Percentiles rank a stretch among this genome's conserved stretches.
Evolutionary conservation across 2,797 vertebrate species (phyloP).

Genomic region (Lacerta viridis): DNA sequence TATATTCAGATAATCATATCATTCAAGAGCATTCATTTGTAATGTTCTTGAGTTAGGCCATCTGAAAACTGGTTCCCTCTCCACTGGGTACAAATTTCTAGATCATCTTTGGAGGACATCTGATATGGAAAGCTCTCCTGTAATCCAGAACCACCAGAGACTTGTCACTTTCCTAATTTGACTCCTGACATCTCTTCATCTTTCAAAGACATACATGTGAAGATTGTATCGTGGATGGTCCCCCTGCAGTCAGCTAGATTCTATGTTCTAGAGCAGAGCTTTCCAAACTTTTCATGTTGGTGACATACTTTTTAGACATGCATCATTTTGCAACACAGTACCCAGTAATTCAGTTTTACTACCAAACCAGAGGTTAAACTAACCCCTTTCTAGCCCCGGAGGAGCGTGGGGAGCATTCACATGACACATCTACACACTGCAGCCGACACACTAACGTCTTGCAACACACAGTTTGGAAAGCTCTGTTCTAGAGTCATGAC

Average conservation of each 20-base stretch:
- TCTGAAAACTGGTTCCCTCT: background rate
- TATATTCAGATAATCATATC: background rate
- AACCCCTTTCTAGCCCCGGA: too few species aligned
- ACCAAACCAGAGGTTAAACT: too few species aligned
- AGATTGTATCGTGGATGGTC: background rate
- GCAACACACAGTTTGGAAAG: too few species aligned
- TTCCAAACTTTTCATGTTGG: too few species aligned
- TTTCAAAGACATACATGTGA: constrained; percentile 4
- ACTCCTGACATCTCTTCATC: background rate
- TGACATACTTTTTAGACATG: too few species aligned
- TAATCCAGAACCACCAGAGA: background rate
- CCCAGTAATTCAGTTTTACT: too few species aligned
- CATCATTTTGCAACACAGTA: too few species aligned
- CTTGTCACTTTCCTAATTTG: background rate
- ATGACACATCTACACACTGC: too few species aligned
- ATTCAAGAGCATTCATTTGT: background rate
- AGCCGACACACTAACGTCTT: too few species aligned
- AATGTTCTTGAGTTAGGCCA: background rate
- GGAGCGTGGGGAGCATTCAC: too few species aligned
- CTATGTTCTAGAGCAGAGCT: too few species aligned
- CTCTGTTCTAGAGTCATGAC: background rate
- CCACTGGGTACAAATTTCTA: background rate
- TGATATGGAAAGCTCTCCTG: background rate
- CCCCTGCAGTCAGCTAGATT: background rate
- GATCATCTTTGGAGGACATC: background rate